Conservation (phyloP, 1,140 invertebrate genomes). For the Neodiprion pinetum region DNA sequence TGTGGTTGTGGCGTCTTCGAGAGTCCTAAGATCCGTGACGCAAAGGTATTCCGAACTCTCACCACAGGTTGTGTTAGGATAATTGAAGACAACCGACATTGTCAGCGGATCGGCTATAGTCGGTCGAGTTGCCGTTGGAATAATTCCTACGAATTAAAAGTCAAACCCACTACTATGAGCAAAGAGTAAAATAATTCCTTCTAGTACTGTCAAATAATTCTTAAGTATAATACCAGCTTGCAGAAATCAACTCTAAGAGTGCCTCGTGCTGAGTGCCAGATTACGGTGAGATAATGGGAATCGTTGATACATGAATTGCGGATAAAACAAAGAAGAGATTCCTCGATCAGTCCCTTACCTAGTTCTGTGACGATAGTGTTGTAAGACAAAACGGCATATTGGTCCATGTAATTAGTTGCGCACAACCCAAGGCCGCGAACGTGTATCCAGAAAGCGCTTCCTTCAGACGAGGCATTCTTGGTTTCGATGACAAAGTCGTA, state of each 20-base stretch:
- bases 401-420: slow-evolving; percentile 28
- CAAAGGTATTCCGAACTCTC: background rate
- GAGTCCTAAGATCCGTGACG: background rate
- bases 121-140: background rate
- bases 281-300: no score
- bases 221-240: no score
- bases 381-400: background rate
- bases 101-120: background rate
- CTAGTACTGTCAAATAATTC: no score
- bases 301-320: no score
- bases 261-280: no score
- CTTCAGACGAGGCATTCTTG: slow-evolving; percentile 53
- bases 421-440: slow-evolving; percentile 60
- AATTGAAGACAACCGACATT: background rate
- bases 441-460: slow-evolving; percentile 62
- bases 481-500: slow-evolving; percentile 65
- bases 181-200: no score
- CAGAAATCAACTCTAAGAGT: no score
- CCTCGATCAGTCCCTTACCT: background rate
- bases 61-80: background rate
- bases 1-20: background rate
- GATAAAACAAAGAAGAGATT: no score
- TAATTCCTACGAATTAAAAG: background rate
- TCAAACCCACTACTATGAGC: no score
- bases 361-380: background rate